Base-by-base conservation (phyloP, 2,888 invertebrate species). In the Ametastegia equiseti region DNA sequence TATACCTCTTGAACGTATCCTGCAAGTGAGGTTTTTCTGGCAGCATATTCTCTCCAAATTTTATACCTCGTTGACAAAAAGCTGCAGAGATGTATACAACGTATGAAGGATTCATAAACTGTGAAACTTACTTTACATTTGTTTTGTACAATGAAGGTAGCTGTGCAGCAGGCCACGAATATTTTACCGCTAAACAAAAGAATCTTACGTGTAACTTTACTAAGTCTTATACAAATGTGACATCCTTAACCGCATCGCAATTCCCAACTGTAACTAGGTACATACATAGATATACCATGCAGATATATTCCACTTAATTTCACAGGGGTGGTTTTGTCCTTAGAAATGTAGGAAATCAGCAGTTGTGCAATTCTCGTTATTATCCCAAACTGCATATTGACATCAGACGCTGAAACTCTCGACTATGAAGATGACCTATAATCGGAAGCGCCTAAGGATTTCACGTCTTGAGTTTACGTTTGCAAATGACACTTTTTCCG, bases 61-160 rank as follows among this genome's bases (percentile, higher is more conserved):
- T n/a, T n/a, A n/a, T 39, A 13, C 13, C 19, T 39, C 9, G 36
- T 7, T 36, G 36, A 36, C 33, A 36, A 65, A 1, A 36, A 36
- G 36, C 33, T 33, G 36, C 36, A 36, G 9, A 36, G n/a, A 65
- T 33, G 7, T 33, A 36, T 65, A 33, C 19, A n/a, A 67, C 19
- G 19, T 19, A 36, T 39, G 23, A 36, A n/a, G 39, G 15, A 19
- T 6, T 15, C 47, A 36, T 71, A 45, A 71, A 71, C n/a, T 47
- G 7, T 27, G n/a, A 71, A 71, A 71, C 47, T 71, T 47, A 71
- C 71, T 71, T 71, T 71, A 71, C 47, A 71, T 47, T 71, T 30
- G 71, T 47, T 45, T 15, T 30, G 71, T 36, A 71, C 13, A 71
- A 67, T 67, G 45, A 47, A n/a, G 30, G 65, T 39, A 11, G 6